Percentiles rank a stretch among this genome's conserved stretches.
These are phyloP conservation scores for Parnassius apollo DNA, from an alignment of 2,888 invertebrate genomes.

Conservation along the genomic window DNA sequence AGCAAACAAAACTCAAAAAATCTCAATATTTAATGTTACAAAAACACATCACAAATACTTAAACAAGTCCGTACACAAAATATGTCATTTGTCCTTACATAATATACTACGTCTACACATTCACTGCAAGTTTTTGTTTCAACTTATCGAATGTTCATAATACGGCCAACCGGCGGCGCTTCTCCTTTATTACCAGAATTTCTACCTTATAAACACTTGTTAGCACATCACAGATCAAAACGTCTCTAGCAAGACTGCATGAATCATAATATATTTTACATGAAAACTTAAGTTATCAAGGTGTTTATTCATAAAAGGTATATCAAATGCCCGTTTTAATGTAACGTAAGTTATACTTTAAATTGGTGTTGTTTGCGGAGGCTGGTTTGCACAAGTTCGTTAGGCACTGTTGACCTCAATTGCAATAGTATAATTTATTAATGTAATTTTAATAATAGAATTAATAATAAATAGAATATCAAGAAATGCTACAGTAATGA, in stretches of 20 bases:
- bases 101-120: slow-evolving; percentile 41
- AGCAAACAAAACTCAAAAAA: slow-evolving; percentile 48
- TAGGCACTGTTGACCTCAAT: too few species aligned
- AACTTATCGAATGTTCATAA: slow-evolving; percentile 11
- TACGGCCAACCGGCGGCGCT: slow-evolving; percentile 24
- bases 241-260: slow-evolving; percentile 10
- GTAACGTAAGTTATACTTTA: too few species aligned
- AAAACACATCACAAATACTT: slow-evolving; percentile 46
- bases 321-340: too few species aligned
- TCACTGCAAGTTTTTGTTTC: slow-evolving; percentile 30
- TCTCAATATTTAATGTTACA: slow-evolving; percentile 48
- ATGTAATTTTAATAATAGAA: too few species aligned
- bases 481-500: too few species aligned
- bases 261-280: slow-evolving; percentile 8
- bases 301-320: too few species aligned
- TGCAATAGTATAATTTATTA: too few species aligned
- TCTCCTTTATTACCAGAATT: slow-evolving; percentile 18
- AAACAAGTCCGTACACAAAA: slow-evolving; percentile 69
- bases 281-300: too few species aligned
- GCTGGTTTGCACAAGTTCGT: too few species aligned
- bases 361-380: too few species aligned
- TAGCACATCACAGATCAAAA: slow-evolving; percentile 74
- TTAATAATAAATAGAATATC: too few species aligned
- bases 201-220: slow-evolving; percentile 41
- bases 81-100: slow-evolving; percentile 68